Conservation (phyloP, 2,888 invertebrate genomes). For the Celastrina argiolus region DNA sequence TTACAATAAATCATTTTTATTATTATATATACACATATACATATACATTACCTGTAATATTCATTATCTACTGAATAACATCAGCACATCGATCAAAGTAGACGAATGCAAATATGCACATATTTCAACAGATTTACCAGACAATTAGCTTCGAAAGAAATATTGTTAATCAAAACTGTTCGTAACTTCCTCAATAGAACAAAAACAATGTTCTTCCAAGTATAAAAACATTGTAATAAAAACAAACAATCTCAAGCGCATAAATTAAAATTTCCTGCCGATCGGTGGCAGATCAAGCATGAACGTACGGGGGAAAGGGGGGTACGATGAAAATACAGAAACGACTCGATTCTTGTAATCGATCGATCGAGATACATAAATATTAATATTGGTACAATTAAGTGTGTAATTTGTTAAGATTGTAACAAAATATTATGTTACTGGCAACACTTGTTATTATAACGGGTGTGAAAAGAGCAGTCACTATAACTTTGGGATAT, state of each 20-base stretch:
- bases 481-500: no score
- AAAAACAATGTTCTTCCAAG: conserved; percentile 50
- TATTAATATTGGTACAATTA: no score
- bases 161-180: conserved; percentile 35
- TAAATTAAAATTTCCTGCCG: conserved; percentile 75
- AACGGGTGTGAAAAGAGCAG: no score
- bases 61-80: not conserved
- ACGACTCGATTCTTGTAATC: conserved; percentile 24
- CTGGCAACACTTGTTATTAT: no score
- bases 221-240: conserved; percentile 64
- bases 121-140: conserved; percentile 17
- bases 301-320: conserved; percentile 61
- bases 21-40: not conserved
- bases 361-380: conserved; percentile 13
- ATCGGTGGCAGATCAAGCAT: conserved; percentile 66
- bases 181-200: conserved; percentile 61
- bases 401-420: no score
- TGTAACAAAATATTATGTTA: no score
- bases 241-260: conserved; percentile 70
- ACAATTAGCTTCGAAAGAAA: conserved; percentile 23
- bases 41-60: no score
- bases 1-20: not conserved
- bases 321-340: conserved; percentile 40
- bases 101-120: not conserved
- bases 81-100: not conserved